Conservation (phyloP, 1,140 invertebrate species). For the Drosophila fuyamai region DNA sequence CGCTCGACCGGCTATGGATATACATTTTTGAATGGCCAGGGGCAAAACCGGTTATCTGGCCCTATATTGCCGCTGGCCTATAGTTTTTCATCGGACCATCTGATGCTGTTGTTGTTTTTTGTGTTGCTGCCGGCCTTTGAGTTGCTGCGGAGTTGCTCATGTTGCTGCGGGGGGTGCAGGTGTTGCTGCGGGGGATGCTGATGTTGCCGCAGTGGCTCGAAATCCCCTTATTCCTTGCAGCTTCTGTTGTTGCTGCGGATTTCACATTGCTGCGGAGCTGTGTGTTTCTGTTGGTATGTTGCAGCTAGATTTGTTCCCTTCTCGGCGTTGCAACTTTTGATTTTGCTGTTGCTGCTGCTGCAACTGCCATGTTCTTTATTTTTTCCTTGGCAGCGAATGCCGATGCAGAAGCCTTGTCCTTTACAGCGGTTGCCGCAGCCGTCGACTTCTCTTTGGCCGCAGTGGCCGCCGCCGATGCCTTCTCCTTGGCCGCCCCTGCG, state of each 20-base stretch:
- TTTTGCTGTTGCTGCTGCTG: not conserved
- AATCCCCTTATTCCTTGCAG: too few relatives aligned
- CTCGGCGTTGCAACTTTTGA: not conserved
- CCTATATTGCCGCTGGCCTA: conserved; percentile 2
- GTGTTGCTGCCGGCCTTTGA: conserved; percentile 10
- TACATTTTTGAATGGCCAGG: conserved; percentile 31
- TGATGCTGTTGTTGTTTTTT: conserved; percentile 15
- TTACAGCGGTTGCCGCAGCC: not conserved
- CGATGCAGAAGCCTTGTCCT: not conserved
- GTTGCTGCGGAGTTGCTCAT: conserved; percentile 5
- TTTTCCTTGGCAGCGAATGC: not conserved
- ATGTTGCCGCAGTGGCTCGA: not conserved
- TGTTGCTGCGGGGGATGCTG: not conserved
- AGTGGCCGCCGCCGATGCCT: not conserved
- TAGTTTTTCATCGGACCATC: conserved; percentile 15
- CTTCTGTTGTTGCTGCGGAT: not conserved
- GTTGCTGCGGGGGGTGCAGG: not conserved
- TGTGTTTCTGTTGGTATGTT: not conserved
- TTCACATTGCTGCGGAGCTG: not conserved
- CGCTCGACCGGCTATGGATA: conserved; percentile 60
- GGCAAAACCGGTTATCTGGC: conserved; percentile 58
- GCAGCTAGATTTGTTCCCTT: not conserved
- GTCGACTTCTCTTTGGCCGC: not conserved
- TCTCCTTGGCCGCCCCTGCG: not conserved
- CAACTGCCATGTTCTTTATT: not conserved